phyloP scores from a whole-genome alignment of 2,113 vertebrate species.

The Sprattus sprattus region DNA sequence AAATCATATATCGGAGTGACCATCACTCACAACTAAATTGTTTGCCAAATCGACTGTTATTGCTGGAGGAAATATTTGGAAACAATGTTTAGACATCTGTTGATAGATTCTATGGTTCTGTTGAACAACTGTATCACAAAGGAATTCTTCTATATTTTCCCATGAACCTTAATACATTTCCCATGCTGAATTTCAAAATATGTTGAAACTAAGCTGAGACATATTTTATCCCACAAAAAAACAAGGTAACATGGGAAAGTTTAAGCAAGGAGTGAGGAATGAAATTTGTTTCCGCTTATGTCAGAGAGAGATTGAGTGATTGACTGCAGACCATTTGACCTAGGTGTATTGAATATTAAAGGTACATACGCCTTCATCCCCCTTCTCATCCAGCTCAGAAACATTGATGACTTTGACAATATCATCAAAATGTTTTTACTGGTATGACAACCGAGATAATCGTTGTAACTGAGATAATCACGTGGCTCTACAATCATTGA shows the following conservation, averaged over 20 bases:
- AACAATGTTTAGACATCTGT: background rate
- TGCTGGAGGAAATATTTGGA: background rate
- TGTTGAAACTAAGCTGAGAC: background rate
- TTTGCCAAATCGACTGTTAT: background rate
- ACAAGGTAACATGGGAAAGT: background rate
- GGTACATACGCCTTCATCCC: too few relatives aligned
- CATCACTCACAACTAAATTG: background rate
- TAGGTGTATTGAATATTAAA: too few relatives aligned
- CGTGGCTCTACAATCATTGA: background rate
- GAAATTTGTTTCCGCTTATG: background rate
- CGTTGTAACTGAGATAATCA: background rate
- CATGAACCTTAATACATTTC: background rate
- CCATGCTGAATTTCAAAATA: background rate
- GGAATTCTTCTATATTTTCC: too few relatives aligned
- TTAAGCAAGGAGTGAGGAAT: background rate
- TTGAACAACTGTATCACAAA: background rate
- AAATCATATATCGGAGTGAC: background rate
- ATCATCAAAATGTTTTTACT: background rate
- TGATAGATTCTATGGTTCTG: background rate
- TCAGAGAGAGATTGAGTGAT: background rate
- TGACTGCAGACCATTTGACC: too few relatives aligned
- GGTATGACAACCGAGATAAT: background rate
- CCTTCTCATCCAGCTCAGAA: too few relatives aligned
- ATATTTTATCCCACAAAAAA: background rate
- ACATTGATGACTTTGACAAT: background rate